Evolutionary conservation across 2,113 vertebrate genomes (phyloP), one percentile per base, ranked within the genome.

Genomic region (Columba janthina): DNA sequence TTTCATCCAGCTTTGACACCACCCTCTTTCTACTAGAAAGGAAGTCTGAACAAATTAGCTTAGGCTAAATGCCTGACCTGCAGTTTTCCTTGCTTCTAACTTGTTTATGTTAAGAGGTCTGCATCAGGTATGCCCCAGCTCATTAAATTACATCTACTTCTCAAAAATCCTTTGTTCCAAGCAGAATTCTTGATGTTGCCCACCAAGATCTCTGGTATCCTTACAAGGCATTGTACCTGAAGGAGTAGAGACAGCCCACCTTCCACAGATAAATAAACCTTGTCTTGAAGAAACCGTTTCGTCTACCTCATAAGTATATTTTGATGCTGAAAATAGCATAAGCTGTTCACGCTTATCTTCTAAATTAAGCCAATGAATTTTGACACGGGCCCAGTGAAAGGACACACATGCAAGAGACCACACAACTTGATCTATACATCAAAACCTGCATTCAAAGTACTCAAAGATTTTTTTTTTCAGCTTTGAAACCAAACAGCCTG

Each of bases 281-380:
- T 46, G 70, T 66, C 56, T 87, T n/a, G 57, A 86, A 60, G 48
- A 84, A 94, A 82, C 53, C 21, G 26, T 40, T 94, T 82, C 28
- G 36, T 85, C 48, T 78, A 42, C 48, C 61, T 77, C 24, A 0
- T 38, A 77, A 80, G 60, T 64, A 2, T 85, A 88, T 88, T 93
- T 73, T 3, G 0, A n/a, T 16, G 62, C 82, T 88, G 85, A 83
- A 93, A 94, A 92, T 19, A 89, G 82, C 16, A 8, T 73, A 93
- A 86, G 54, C 36, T 11, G 3, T 31, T 62, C 62, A 80, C 19
- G 64, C n/a, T 32, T 65, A 82, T 78, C 48, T 76, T 85, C 85
- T 89, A 96, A 89, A 96, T 80, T 66, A 96, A 93, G 67, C 72
- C 51, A 93, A 77, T 60, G 75, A 89, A 71, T 62, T 25, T 31